phyloP scores from a whole-genome alignment of 2,888 invertebrate genomes.

The Rhogogaster chlorosoma region DNA sequence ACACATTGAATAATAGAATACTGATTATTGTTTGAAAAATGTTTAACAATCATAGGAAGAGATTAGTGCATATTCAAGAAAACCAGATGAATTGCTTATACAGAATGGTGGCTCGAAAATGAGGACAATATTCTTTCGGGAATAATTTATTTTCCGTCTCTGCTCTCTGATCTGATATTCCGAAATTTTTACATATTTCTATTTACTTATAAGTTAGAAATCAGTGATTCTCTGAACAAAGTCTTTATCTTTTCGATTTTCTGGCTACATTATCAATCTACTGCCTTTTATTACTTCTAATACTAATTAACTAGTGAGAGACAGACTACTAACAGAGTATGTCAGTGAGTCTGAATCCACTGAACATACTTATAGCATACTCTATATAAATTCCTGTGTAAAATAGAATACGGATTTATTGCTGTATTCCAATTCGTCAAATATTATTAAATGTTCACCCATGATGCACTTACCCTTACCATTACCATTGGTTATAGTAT shows the following conservation, averaged over 20 bases:
- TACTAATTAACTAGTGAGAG: background rate
- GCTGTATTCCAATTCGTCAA: no score
- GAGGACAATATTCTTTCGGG: background rate
- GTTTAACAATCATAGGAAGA: background rate
- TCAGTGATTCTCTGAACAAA: constrained; percentile 4
- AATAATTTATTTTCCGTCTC: background rate
- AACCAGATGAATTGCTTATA: background rate
- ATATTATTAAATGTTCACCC: no score
- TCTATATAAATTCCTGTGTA: background rate
- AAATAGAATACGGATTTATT: background rate
- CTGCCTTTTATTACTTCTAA: background rate
- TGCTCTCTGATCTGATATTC: constrained; percentile 17
- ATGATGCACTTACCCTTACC: no score
- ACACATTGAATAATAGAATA: background rate
- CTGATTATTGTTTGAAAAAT: background rate
- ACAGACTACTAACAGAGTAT: background rate
- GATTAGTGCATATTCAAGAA: background rate
- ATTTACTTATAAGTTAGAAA: background rate
- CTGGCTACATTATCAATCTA: background rate
- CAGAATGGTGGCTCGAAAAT: background rate
- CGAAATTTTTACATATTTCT: background rate
- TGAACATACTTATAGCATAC: background rate
- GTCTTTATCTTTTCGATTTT: background rate
- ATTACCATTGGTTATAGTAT: no score
- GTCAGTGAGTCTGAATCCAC: background rate